Conservation (phyloP, 2,113 vertebrate genomes). For the Proterorhinus semilunaris region DNA sequence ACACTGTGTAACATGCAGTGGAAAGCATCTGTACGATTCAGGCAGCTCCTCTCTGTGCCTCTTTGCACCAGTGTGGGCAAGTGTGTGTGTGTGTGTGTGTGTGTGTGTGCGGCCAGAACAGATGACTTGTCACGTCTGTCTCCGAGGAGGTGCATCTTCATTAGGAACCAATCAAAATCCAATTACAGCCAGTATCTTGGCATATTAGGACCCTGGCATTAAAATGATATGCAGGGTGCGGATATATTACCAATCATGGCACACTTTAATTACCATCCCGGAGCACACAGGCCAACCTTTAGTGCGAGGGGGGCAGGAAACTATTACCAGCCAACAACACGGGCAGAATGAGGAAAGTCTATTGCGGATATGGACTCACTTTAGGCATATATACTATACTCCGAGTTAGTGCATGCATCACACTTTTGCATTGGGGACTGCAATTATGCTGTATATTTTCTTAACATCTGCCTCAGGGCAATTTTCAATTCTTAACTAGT, state of each 20-base stretch:
- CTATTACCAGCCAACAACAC: slow-evolving; percentile 13
- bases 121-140: slow-evolving; percentile 73
- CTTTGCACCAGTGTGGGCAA: slow-evolving; percentile 13
- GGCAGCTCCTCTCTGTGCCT: not conserved
- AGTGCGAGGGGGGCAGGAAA: slow-evolving; percentile 25
- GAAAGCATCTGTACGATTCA: not conserved
- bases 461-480: slow-evolving; percentile 23
- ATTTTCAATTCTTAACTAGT: slow-evolving; percentile 22
- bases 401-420: slow-evolving; percentile 16
- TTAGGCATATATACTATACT: slow-evolving; percentile 11
- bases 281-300: slow-evolving; percentile 44
- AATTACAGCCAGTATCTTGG: slow-evolving; percentile 76
- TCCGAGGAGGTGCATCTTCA: slow-evolving; percentile 76
- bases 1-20: no score
- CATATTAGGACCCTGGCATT: slow-evolving; percentile 74
- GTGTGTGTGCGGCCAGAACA: slow-evolving; percentile 61
- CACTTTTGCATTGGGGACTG: slow-evolving; percentile 20
- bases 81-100: slow-evolving; percentile 30
- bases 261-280: slow-evolving; percentile 72
- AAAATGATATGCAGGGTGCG: slow-evolving; percentile 71
- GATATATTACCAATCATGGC: slow-evolving; percentile 77
- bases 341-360: not conserved
- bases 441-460: slow-evolving; percentile 28
- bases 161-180: slow-evolving; percentile 82
- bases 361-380: not conserved